These are phyloP conservation scores for Hiodon tergisus DNA, from an alignment of 2,113 vertebrate species.

Conservation along the genomic window DNA sequence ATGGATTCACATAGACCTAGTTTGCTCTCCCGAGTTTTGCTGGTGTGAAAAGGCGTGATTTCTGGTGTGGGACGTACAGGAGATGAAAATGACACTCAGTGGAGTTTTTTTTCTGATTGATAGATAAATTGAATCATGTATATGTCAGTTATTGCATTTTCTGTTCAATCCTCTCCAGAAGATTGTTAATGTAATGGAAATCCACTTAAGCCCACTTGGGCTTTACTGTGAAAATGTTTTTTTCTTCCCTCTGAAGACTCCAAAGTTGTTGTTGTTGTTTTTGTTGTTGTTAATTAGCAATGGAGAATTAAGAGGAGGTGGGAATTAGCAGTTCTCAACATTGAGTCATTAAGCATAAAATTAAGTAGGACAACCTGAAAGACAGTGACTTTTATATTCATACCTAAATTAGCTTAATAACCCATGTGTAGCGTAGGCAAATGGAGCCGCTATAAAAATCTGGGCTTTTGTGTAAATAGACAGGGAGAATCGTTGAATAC, in stretches of 20 bases:
- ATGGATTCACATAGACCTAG: neutral
- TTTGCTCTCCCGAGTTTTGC: neutral
- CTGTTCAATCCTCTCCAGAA: neutral
- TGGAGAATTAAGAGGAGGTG: neutral
- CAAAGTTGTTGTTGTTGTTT: too few species aligned
- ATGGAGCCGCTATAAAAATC: too few species aligned
- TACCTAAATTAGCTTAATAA: too few species aligned
- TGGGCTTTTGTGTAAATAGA: too few species aligned
- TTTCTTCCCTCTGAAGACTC: neutral
- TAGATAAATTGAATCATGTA: neutral
- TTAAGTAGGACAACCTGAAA: neutral
- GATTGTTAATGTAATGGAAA: neutral
- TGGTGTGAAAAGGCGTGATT: neutral
- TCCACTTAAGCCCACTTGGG: neutral
- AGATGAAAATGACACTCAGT: neutral
- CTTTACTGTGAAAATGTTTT: neutral
- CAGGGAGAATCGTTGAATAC: too few species aligned
- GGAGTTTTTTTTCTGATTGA: neutral
- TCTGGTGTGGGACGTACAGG: neutral
- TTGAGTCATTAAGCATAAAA: neutral
- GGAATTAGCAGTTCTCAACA: neutral
- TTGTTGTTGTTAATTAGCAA: neutral
- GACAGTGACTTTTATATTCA: too few species aligned
- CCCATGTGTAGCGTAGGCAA: too few species aligned
- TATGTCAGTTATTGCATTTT: neutral